phyloP scores from a whole-genome alignment of 2,888 invertebrate species.

The Quadroppia sp. region DNA sequence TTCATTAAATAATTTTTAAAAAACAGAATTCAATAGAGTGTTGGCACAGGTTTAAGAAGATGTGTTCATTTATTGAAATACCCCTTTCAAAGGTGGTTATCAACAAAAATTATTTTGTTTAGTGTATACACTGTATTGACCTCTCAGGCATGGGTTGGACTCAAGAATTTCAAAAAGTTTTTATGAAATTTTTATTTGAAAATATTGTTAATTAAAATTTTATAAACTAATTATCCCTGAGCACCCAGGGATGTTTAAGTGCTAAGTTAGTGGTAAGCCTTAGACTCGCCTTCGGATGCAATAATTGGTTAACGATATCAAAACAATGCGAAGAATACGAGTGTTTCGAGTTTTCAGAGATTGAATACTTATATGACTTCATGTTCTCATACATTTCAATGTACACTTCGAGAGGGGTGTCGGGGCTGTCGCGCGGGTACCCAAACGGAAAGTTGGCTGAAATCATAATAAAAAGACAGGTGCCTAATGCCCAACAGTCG shows the following conservation, averaged over 20 bases:
- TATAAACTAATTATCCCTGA: too few relatives aligned
- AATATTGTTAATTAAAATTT: too few relatives aligned
- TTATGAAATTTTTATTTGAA: too few relatives aligned
- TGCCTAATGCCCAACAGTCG: conserved; percentile 6
- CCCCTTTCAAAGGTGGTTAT: too few relatives aligned
- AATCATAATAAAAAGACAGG: conserved; percentile 15
- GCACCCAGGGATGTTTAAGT: not conserved
- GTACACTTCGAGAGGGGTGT: not conserved
- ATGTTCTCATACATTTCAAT: not conserved
- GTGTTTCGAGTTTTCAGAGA: not conserved
- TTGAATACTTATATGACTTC: not conserved
- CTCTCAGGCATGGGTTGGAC: too few relatives aligned
- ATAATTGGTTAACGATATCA: not conserved
- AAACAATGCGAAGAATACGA: not conserved
- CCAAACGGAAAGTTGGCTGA: not conserved
- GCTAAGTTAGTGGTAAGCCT: not conserved
- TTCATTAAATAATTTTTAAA: too few relatives aligned
- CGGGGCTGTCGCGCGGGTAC: not conserved
- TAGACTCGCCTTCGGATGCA: not conserved
- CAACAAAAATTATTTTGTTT: too few relatives aligned
- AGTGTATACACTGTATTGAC: too few relatives aligned
- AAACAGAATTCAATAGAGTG: too few relatives aligned
- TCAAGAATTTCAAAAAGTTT: not conserved
- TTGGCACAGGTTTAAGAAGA: too few relatives aligned
- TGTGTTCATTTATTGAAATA: too few relatives aligned